Evolutionary conservation across 2,113 vertebrate genomes (phyloP), one percentile per base, ranked within the genome.

Genomic region (Callipepla squamata): DNA sequence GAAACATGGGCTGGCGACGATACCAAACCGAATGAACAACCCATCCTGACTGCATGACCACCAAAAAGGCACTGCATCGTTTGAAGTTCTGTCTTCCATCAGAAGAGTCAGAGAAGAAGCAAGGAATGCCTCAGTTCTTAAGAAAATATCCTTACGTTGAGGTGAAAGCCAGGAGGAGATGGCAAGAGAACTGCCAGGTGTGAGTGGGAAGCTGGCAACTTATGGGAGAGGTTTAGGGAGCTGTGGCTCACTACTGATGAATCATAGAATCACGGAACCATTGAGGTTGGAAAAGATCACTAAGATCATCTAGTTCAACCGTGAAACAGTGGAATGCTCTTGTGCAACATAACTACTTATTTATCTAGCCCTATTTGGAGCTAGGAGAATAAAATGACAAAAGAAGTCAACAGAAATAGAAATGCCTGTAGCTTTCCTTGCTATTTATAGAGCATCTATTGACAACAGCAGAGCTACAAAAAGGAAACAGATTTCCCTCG

Each of bases 361-460:
- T 93, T 75, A 96, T 73, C 51, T 20, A 90, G 53, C 11, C 48
- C 36, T 40, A 7, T 36, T 42, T 44, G 16, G 62, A 92, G 40
- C 11, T 30, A 13, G 15, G 21, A 94, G 40, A 85, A 81, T 11
- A 72, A 81, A 84, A 65, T n/a, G 15, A 65, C 57, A 76, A 10
- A 25, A 16, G 65, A 89, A 65, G 40, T 22, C 25, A 85, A 78
- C 51, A 83, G 34, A 90, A 75, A n/a, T 13, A 28, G 12, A 15
- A 91, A 67, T 14, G 34, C 23, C 61, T 75, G 57, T 17, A 81
- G 59, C 57, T 84, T 80, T 75, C 26, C 17, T 72, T 75, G n/a
- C 61, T 92, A 61, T 94, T 84, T 81, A 89, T 61, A 76, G 53
- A 86, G 26, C 34, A 11, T 44, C 36, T 82, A 66, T 36, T 77